phyloP scores from a whole-genome alignment of 2,888 invertebrate genomes.

The Dryocosmus kuriphilus region DNA sequence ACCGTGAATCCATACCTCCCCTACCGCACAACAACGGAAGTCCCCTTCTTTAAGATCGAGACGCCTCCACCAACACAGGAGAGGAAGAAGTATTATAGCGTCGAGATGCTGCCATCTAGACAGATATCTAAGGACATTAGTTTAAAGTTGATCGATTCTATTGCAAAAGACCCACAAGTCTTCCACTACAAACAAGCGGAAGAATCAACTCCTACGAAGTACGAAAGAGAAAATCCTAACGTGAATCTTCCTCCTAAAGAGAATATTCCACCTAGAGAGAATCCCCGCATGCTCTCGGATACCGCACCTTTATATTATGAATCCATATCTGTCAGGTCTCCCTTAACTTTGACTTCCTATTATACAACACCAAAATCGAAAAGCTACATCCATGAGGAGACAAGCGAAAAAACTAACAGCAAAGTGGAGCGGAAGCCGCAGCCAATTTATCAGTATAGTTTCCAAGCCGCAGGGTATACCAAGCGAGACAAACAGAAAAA shows the following conservation, averaged over 20 bases:
- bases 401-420: conserved; percentile 49
- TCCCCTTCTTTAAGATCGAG: conserved; percentile 61
- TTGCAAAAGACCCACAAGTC: conserved; percentile 65
- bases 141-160: conserved; percentile 65
- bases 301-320: conserved; percentile 66
- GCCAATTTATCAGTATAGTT: conserved; percentile 87
- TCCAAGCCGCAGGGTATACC: conserved; percentile 81
- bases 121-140: conserved; percentile 64
- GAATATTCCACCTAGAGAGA: conserved; percentile 48
- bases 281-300: conserved; percentile 55
- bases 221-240: conserved; percentile 47
- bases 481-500: conserved; percentile 50
- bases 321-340: conserved; percentile 58
- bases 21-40: conserved; percentile 66
- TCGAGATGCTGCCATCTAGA: conserved; percentile 52
- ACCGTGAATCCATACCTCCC: conserved; percentile 52
- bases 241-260: conserved; percentile 45
- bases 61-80: conserved; percentile 51
- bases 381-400: conserved; percentile 59
- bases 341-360: conserved; percentile 60
- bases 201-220: conserved; percentile 15
- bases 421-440: conserved; percentile 76
- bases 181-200: conserved; percentile 61
- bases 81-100: conserved; percentile 57
- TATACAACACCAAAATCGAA: conserved; percentile 53